Conservation (phyloP, 2,113 vertebrate species). For the Xiphorhynchus elegans region DNA sequence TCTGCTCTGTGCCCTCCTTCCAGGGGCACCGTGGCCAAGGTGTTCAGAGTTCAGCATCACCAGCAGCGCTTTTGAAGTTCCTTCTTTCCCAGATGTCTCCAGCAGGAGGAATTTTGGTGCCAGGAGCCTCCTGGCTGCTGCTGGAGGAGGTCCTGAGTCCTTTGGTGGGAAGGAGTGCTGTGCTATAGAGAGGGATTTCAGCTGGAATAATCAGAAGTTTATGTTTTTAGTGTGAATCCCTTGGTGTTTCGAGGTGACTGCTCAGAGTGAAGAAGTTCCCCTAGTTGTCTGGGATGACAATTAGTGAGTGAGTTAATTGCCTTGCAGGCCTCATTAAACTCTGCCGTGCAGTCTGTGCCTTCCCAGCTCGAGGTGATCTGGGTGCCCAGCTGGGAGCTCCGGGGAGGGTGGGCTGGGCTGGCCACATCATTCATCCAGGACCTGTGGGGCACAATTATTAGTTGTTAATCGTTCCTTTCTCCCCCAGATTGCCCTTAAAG, state of each 20-base stretch:
- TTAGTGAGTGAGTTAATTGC: neutral
- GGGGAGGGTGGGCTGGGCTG: neutral
- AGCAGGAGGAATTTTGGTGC: neutral
- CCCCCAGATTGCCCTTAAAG: rapidly evolving
- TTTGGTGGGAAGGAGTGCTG: neutral
- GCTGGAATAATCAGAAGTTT: neutral
- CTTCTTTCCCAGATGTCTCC: neutral
- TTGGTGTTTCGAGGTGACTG: neutral
- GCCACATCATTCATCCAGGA: neutral
- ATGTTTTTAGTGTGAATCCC: neutral
- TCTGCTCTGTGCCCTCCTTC: neutral
- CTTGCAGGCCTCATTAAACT: neutral
- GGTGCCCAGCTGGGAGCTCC: neutral
- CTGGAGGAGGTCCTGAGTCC: neutral
- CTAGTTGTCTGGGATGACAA: neutral
- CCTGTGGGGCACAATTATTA: neutral
- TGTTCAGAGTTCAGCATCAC: neutral
- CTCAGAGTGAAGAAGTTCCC: neutral
- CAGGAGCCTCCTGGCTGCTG: neutral
- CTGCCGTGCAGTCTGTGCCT: no score
- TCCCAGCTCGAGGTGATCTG: neutral
- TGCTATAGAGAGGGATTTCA: neutral
- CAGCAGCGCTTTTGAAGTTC: neutral
- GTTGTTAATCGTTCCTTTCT: neutral
- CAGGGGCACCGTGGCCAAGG: neutral